These are phyloP conservation scores for Maccullochella peelii DNA, from an alignment of 2,113 vertebrate genomes.

Conservation along the genomic window DNA sequence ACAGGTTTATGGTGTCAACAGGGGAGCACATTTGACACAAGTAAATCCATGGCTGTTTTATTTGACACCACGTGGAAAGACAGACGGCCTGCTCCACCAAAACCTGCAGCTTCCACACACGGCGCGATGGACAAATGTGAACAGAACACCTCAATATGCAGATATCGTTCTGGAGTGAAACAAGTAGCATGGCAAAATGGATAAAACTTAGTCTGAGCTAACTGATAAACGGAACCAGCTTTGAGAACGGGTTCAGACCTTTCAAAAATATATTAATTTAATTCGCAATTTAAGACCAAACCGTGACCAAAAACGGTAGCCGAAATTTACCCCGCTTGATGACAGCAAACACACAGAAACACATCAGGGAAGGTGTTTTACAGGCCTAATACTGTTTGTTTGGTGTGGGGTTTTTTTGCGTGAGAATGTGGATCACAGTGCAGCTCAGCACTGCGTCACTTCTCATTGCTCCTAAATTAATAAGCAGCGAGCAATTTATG, in stretches of 20 bases:
- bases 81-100: neutral
- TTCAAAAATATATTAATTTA: neutral
- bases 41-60: slow-evolving; percentile 12
- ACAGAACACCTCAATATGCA: neutral
- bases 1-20: slow-evolving; percentile 25
- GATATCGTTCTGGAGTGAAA: neutral
- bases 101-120: fast-evolving
- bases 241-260: neutral
- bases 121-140: neutral
- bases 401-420: neutral
- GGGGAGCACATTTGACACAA: slow-evolving; percentile 25
- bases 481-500: slow-evolving; percentile 34
- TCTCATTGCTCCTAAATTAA: slow-evolving; percentile 50
- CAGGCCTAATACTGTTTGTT: neutral
- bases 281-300: neutral
- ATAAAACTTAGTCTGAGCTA: neutral
- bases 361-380: slow-evolving; percentile 2
- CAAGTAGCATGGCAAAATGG: neutral
- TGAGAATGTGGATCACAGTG: slow-evolving; percentile 24
- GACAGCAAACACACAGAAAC: slow-evolving; percentile 32
- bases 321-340: neutral
- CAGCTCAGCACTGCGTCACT: slow-evolving; percentile 12
- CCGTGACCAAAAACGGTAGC: neutral
- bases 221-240: neutral
- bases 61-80: slow-evolving; percentile 40